Percentiles rank a stretch among this genome's conserved stretches.
These are phyloP conservation scores for Pangasius sanitwongsei DNA, from an alignment of 2,797 vertebrate species.

Conservation along the genomic window DNA sequence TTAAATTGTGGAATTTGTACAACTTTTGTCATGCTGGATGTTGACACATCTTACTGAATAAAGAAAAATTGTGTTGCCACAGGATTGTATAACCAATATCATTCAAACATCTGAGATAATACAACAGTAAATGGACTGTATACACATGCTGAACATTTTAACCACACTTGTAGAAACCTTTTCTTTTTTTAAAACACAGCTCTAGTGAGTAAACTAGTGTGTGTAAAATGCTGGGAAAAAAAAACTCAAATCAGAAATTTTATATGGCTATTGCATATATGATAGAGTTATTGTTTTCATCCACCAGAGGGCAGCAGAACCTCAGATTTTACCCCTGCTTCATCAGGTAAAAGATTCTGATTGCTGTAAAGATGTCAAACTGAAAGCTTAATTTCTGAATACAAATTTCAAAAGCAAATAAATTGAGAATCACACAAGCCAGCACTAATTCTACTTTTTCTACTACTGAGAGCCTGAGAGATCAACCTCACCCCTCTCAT, in stretches of 20 bases:
- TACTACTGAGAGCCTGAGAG: not conserved
- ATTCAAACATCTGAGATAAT: slow-evolving; percentile 9
- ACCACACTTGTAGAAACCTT: not conserved
- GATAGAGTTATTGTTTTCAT: not conserved
- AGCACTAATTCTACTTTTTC: not conserved
- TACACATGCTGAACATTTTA: not conserved
- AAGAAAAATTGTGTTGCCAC: slow-evolving; percentile 97
- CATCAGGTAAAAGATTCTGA: not conserved
- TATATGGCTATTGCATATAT: not conserved
- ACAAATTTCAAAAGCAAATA: not conserved
- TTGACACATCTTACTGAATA: slow-evolving; percentile 99
- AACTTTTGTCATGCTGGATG: slow-evolving; percentile 99
- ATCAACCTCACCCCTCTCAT: not conserved
- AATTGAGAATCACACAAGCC: not conserved
- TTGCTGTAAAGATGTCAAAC: not conserved
- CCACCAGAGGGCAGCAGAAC: slow-evolving; percentile 59
- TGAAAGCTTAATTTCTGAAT: not conserved
- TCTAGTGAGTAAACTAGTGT: not conserved
- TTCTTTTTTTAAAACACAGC: too few species aligned
- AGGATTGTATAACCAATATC: slow-evolving; percentile 75
- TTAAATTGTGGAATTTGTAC: slow-evolving; percentile 99
- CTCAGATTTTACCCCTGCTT: not conserved
- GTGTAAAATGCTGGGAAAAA: not conserved
- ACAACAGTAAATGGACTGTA: not conserved
- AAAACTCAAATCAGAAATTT: not conserved